Evolutionary conservation across 2,797 vertebrate species (phyloP), one percentile per base, ranked within the genome.

Genomic region (Xyrichtys novacula): DNA sequence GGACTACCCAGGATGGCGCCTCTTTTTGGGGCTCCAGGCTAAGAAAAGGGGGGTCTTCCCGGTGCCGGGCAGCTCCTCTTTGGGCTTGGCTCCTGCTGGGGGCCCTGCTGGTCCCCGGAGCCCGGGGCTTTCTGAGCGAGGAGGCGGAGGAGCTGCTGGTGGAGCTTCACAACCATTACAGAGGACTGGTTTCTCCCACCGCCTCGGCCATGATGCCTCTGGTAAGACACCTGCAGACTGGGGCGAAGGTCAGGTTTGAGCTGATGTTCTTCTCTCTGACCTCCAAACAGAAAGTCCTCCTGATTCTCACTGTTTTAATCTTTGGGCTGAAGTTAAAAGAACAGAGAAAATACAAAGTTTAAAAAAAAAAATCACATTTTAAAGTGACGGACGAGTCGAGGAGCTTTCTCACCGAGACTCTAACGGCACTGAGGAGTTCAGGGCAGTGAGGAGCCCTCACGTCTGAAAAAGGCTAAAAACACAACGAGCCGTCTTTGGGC

Each of bases 191-290:
- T 5, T 70, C 65, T 0, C 94, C 93, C 52, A 78, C 11, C 0
- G 90, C 93, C 39, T 73, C 90, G 0, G 88, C 91, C 78, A 94
- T 94, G 93, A 4, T 85, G 67, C 88, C 85, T 16, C 74, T 94
- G 92, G 93, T 94, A 86, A 92, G 92, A 83, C 65, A 16, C 46
- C 50, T 4, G 11, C 44, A 44, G 36, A 16, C 36, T 4, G 14
- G 15, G 5, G 6, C 15, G 7, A 42, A 6, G 17, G 1, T 11
- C 32, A 9, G 11, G 32, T 12, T 11, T 9, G 31, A 32, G 7
- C n/a, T n/a, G n/a, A n/a, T n/a, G n/a, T n/a, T n/a, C n/a, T n/a
- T n/a, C n/a, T n/a, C n/a, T n/a, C n/a, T 29, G 8, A 29, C 28
- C 28, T 4, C 8, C 28, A 29, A 29, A 29, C 4, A 29, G 31